Percentiles rank a stretch among this genome's conserved stretches.
Conservation (phyloP, 1,140 invertebrate genomes). For the Liolophura sinensis region DNA sequence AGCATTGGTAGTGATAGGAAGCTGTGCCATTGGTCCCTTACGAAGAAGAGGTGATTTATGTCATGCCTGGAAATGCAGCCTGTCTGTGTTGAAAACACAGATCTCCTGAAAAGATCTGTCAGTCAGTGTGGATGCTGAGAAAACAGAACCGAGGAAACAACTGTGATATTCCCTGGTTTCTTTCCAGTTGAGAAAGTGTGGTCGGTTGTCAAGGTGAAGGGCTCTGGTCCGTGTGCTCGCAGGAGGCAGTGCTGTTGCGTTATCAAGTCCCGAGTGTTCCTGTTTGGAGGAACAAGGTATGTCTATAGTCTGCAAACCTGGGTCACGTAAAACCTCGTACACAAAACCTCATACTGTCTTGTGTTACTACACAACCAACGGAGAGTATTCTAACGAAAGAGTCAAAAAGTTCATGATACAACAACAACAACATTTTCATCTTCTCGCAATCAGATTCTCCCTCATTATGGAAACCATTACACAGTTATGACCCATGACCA, state of each 20-base stretch:
- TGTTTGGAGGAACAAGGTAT: slow-evolving; percentile 83
- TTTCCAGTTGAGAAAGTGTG: slow-evolving; percentile 66
- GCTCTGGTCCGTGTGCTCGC: slow-evolving; percentile 63
- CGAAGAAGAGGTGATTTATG: neutral
- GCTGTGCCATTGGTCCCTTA: neutral
- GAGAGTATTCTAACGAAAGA: too few relatives aligned
- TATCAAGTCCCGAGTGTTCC: slow-evolving; percentile 71
- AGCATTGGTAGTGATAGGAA: neutral
- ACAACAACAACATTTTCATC: too few relatives aligned
- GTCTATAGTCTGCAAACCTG: too few relatives aligned
- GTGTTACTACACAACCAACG: too few relatives aligned
- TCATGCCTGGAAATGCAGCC: neutral
- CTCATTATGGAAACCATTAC: too few relatives aligned
- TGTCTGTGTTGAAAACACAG: neutral
- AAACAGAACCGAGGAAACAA: neutral
- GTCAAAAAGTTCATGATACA: too few relatives aligned
- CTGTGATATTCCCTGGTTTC: slow-evolving; percentile 9
- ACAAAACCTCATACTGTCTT: too few relatives aligned
- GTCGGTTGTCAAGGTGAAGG: slow-evolving; percentile 63
- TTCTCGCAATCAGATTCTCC: too few relatives aligned
- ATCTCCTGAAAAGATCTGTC: too few relatives aligned
- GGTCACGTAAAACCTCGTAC: too few relatives aligned
- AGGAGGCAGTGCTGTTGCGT: slow-evolving; percentile 79
- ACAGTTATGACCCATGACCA: too few relatives aligned
- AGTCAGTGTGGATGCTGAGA: too few relatives aligned